Evolutionary conservation across 2,888 invertebrate species (phyloP).

Genomic region (Apotomis capreana): DNA sequence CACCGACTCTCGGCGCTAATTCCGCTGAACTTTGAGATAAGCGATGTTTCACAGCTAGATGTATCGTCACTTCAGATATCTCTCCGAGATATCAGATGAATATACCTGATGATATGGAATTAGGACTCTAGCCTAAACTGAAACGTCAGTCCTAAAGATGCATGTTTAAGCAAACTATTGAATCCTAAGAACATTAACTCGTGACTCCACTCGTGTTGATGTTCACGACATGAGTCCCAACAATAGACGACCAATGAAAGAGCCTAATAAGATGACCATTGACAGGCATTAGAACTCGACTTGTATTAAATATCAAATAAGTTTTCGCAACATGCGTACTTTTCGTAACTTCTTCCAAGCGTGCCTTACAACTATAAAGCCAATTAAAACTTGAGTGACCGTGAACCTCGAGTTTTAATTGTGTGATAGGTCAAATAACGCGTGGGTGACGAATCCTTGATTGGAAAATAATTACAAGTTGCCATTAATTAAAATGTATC

Average conservation of each 20-base stretch:
- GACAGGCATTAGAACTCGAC: conserved; percentile 1
- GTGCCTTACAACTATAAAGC: conserved; percentile 62
- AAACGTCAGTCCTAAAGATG: conserved; percentile 2
- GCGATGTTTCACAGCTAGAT: no score
- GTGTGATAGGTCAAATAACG: conserved; percentile 50
- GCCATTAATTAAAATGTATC: conserved; percentile 2
- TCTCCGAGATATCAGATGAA: no score
- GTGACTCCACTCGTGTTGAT: conserved; percentile 19
- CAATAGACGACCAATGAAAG: conserved; percentile 23
- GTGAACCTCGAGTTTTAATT: conserved; percentile 66
- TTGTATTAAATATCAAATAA: conserved; percentile 46
- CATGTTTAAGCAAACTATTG: conserved; percentile 7
- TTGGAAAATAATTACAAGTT: conserved; percentile 42
- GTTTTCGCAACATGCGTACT: conserved; percentile 62
- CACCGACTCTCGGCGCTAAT: no score
- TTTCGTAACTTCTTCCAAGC: conserved; percentile 65
- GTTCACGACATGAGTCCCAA: conserved; percentile 1
- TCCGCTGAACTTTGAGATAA: no score
- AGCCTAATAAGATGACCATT: conserved; percentile 37
- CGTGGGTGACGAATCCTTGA: conserved; percentile 57
- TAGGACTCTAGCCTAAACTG: background rate
- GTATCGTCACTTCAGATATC: no score
- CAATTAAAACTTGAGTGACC: conserved; percentile 70
- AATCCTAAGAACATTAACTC: conserved; percentile 19
- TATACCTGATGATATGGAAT: no score